These are phyloP conservation scores for Acanthosoma haemorrhoidale DNA, from an alignment of 2,888 invertebrate genomes.

Conservation along the genomic window DNA sequence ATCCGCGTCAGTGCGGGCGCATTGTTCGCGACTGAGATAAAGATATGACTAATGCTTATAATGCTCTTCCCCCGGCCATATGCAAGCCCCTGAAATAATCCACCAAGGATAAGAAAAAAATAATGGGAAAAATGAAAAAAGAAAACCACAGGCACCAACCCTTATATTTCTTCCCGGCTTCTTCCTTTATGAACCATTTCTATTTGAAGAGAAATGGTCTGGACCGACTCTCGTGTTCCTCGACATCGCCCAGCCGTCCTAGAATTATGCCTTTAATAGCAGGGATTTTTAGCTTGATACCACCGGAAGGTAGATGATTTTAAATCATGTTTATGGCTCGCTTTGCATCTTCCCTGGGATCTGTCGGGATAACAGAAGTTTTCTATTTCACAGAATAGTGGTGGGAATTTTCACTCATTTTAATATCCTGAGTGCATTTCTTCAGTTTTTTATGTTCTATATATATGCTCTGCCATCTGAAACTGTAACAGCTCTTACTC, in stretches of 20 bases:
- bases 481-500: too few relatives aligned
- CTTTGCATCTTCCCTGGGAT: too few relatives aligned
- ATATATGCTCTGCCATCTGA: too few relatives aligned
- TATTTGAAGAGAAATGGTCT: slow-evolving; percentile 1
- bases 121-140: too few relatives aligned
- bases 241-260: background rate
- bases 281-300: background rate
- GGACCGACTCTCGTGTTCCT: background rate
- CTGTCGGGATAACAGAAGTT: too few relatives aligned
- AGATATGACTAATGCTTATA: slow-evolving; percentile 12
- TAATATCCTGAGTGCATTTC: too few relatives aligned
- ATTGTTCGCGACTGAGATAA: background rate
- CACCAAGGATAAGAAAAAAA: background rate
- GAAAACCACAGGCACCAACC: background rate
- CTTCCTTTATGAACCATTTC: background rate
- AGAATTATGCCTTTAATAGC: background rate
- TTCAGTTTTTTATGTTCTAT: too few relatives aligned
- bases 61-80: background rate
- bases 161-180: background rate
- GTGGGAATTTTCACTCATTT: too few relatives aligned
- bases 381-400: too few relatives aligned
- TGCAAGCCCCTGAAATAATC: background rate
- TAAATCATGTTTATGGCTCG: too few relatives aligned
- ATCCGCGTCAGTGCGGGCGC: background rate
- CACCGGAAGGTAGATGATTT: too few relatives aligned